Base-by-base conservation (phyloP, 2,797 vertebrate genomes). In the Rhinoraja longicauda region DNA sequence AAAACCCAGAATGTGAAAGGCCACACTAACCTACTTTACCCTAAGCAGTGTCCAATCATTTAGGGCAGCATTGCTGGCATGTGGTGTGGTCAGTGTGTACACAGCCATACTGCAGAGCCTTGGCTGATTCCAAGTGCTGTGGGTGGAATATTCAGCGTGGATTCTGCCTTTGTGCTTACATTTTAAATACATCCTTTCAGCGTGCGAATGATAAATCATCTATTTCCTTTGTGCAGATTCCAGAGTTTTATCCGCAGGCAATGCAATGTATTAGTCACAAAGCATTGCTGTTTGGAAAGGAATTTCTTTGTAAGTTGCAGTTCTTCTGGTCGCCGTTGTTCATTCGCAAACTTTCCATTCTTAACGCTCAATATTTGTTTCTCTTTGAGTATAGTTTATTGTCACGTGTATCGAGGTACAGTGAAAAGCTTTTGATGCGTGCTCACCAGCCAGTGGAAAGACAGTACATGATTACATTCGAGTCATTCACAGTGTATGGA, bases 111-210 rank as follows among this genome's bases (percentile, higher is more conserved):
- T 6, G 12, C 88, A 73, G 64, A 73, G 90, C 6, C 36, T 53
- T 45, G 13, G 32, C 12, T 92, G 21, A 53, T 53, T 26, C 73
- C 73, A n/a, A 92, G 67, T 92, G 90, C 70, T 29, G 19, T 72
- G 81, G 26, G 24, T 73, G 45, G 73, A 91, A 73, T 73, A 92
- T 92, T 92, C 26, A 2, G 75, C 73, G 15, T 92, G 90, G 90
- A 92, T 45, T 92, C 45, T 73, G 90, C 39, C 39, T 91, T 92
- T 92, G 90, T 92, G 26, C 39, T 32, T 92, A 92, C 36, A 57
- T 92, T 92, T 92, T 92, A 92, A 86, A 67, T 92, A 73, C 70
- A 73, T 72, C 39, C 39, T 88, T 88, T 88, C 84, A 64, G 67
- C 17, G 62, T 88, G 5, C 36, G 57, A 72, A 92, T 75, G 90